Conservation (phyloP, 1,140 invertebrate genomes). For the Campodea augens region DNA sequence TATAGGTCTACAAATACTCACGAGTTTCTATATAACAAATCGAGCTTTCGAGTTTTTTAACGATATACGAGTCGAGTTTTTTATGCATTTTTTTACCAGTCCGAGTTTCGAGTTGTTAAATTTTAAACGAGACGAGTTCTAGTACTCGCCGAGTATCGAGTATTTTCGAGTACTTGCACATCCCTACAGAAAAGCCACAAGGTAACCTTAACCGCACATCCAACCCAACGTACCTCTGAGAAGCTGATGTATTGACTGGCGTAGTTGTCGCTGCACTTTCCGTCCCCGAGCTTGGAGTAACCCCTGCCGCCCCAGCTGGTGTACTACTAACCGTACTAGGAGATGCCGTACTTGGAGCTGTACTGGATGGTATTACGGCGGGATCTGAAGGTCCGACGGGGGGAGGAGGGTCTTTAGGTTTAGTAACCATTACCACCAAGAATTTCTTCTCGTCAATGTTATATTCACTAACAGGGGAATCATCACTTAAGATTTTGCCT, state of each 20-base stretch:
- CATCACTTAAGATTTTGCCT: constrained; percentile 82
- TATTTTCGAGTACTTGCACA: no score
- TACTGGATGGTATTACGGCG: constrained; percentile 10
- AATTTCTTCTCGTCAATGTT: constrained; percentile 96
- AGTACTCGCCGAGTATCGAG: no score
- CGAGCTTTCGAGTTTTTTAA: no score
- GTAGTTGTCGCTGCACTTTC: constrained; percentile 17
- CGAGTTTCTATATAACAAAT: no score
- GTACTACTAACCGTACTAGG: constrained; percentile 11
- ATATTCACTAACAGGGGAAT: constrained; percentile 63
- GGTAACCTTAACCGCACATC: no score
- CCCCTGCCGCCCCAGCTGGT: constrained; percentile 19
- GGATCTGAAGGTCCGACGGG: constrained; percentile 20
- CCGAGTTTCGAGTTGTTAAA: no score
- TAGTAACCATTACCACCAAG: constrained; percentile 91
- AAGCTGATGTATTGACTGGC: constrained; percentile 22
- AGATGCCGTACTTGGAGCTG: constrained; percentile 20
- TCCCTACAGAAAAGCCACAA: no score
- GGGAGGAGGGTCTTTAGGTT: constrained; percentile 41
- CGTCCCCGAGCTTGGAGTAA: constrained; percentile 22
- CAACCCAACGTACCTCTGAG: no score
- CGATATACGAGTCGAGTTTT: no score
- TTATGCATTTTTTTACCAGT: no score
- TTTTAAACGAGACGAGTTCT: no score
- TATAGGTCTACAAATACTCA: no score